Base-by-base conservation (phyloP, 2,888 invertebrate species). In the Autographa pulchrina region DNA sequence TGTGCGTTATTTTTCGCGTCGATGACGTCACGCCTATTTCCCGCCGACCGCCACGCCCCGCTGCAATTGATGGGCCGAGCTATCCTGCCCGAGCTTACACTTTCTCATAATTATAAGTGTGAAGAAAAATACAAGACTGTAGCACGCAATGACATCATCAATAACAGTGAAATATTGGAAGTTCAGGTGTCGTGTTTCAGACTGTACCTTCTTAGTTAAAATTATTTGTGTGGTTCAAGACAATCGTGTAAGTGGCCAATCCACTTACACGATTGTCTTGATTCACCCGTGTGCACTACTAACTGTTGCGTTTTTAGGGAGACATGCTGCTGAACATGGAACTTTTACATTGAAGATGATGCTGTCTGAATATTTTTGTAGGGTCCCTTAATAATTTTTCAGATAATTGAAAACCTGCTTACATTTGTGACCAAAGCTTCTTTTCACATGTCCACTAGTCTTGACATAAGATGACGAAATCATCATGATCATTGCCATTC, bases 1-100 rank as follows among this genome's bases (percentile, higher is more conserved):
- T 43, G 11, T 32, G 71, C 63, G 75, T 78, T 78, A 75, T 78
- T 82, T 81, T 82, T 81, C 70, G 77, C 73, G 59, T 14, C 16
- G 38, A 38, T 82, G 75, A 82, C 81, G 82, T 80, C 77, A 82
- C 18, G 38, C 52, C 48, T 48, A 48, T 48, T 48, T 48, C 48
- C 62, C 72, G 65, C 72, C 62, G 62, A 65, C 61, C 70, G 70
- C 80, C 80, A 74, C 80, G 69, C 82, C 80, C 66, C 78, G 56
- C 18, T 63, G 73, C 78, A 74, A 74, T 72, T 76, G 74, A 82
- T 75, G 48, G 67, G 68, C 38, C 74, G 65, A 65, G 62, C 72
- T 48, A 62, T 64, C 67, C 68, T n/a, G 48, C 48, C 31, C 41
- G 65, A 58, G 63, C 75, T 75, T 68, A 73, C 72, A 78, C 75